These are phyloP conservation scores for Teleogryllus occipitalis DNA, from an alignment of 1,140 invertebrate genomes.

Conservation along the genomic window DNA sequence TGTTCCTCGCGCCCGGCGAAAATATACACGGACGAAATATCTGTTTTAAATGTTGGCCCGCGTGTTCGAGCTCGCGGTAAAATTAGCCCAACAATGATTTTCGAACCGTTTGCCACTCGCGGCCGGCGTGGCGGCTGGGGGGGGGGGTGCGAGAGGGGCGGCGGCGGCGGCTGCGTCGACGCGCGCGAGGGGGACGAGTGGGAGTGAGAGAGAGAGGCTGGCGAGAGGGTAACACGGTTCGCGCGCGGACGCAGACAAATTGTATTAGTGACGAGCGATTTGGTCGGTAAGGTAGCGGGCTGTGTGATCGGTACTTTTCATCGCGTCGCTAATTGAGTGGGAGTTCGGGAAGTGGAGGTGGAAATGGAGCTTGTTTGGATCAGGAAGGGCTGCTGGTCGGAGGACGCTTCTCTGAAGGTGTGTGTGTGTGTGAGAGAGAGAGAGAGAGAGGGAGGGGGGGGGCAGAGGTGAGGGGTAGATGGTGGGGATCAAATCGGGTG, in stretches of 20 bases:
- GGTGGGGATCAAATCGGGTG: too few relatives aligned
- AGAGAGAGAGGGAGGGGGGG: too few relatives aligned
- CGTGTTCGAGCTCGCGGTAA: not conserved
- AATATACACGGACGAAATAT: not conserved
- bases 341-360: too few relatives aligned
- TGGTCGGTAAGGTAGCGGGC: not conserved
- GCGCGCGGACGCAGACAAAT: not conserved
- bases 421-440: too few relatives aligned
- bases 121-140: too few relatives aligned
- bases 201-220: too few relatives aligned
- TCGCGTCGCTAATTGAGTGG: not conserved
- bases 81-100: not conserved
- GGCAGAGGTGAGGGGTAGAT: too few relatives aligned
- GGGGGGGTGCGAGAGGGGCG: too few relatives aligned
- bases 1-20: not conserved
- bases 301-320: not conserved
- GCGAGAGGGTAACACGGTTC: not conserved
- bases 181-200: not conserved
- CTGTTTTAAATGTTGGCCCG: not conserved
- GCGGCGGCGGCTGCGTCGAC: too few relatives aligned
- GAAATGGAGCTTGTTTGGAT: too few relatives aligned
- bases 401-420: too few relatives aligned
- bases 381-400: too few relatives aligned
- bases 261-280: not conserved
- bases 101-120: not conserved